These are phyloP conservation scores for Eurypyga helias DNA, from an alignment of 2,113 vertebrate genomes.

Conservation along the genomic window DNA sequence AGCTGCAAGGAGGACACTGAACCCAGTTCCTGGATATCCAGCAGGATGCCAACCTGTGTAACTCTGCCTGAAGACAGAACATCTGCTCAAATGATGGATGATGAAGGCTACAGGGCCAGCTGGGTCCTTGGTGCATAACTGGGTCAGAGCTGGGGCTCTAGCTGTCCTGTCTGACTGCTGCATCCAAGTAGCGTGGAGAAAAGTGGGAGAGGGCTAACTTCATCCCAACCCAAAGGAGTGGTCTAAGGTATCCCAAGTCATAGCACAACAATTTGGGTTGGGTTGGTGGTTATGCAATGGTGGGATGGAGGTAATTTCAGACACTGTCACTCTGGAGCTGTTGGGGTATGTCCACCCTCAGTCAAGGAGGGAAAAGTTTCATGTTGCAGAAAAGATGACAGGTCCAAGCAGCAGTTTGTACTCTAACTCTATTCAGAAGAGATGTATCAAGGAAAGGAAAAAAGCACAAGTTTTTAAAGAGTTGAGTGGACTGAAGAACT, in stretches of 20 bases:
- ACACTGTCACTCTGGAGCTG: neutral
- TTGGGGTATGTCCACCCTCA: neutral
- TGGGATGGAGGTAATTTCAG: neutral
- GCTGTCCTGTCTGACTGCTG: neutral
- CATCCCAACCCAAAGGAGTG: neutral
- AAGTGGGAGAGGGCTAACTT: neutral
- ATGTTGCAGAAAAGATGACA: neutral
- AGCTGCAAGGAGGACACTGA: neutral
- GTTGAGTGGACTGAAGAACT: neutral
- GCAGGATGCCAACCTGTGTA: neutral
- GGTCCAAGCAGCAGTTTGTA: neutral
- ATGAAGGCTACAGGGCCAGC: neutral
- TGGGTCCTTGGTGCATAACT: neutral
- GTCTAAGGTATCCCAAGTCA: too few relatives aligned
- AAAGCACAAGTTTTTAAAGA: neutral
- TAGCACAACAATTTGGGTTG: neutral
- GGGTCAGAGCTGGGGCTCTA: neutral
- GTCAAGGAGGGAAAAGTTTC: neutral
- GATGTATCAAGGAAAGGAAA: neutral
- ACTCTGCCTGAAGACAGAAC: neutral
- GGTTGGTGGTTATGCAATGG: neutral
- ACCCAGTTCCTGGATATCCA: neutral
- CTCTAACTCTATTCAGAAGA: neutral
- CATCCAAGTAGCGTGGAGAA: neutral
- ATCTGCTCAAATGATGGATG: neutral